These are phyloP conservation scores for Cheilosia urbana DNA, from an alignment of 2,888 invertebrate genomes.

Conservation along the genomic window DNA sequence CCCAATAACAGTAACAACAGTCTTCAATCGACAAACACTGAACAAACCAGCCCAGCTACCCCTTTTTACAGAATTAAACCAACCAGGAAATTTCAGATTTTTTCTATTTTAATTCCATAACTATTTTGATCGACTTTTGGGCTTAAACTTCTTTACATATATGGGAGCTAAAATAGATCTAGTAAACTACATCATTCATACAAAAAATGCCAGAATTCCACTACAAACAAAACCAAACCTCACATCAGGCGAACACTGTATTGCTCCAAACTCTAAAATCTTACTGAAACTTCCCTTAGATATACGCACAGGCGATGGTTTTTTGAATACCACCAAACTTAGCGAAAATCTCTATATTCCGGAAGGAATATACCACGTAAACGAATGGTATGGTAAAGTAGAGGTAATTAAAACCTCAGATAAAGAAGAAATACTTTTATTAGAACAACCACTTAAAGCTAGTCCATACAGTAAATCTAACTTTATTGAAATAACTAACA, in stretches of 20 bases:
- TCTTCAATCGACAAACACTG: not conserved
- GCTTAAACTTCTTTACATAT: constrained; percentile 1
- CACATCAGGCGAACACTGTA: constrained; percentile 12
- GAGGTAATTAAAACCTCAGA: too few species aligned
- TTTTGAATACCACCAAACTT: too few species aligned
- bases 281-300: not conserved
- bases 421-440: too few species aligned
- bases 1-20: constrained; percentile 4
- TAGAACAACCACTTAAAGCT: too few species aligned
- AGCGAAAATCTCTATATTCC: too few species aligned
- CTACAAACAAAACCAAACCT: constrained; percentile 5
- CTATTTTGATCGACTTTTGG: constrained; percentile 56
- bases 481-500: constrained; percentile 39
- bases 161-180: constrained; percentile 10
- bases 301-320: not conserved
- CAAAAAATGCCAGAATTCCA: too few species aligned
- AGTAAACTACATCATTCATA: not conserved
- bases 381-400: too few species aligned
- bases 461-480: constrained; percentile 5
- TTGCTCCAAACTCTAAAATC: constrained; percentile 6
- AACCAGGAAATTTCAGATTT: constrained; percentile 36
- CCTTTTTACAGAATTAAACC: constrained; percentile 6
- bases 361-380: too few species aligned
- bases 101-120: constrained; percentile 60
- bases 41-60: not conserved